Base-by-base conservation (phyloP, 2,113 vertebrate genomes). In the Pedionomus torquatus region DNA sequence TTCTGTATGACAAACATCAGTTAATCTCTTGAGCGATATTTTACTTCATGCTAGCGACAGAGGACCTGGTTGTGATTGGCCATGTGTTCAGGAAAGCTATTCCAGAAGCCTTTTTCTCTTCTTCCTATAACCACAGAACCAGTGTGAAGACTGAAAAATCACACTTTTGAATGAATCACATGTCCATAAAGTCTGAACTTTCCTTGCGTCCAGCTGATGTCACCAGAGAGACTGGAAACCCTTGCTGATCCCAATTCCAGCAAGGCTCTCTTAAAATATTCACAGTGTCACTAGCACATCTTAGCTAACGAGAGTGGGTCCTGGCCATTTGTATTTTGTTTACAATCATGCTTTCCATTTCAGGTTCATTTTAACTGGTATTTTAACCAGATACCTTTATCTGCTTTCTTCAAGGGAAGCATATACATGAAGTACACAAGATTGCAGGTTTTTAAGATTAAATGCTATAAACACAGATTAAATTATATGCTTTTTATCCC, bases 401-500 rank as follows among this genome's bases (percentile, higher is more conserved):
- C 93, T 90, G 66, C 87, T 91, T 87, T 89, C 75, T 87, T 83
- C 75, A 58, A 87, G 87, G 87, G 79, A 88, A 95, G 61, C 1
- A 88, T 87, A 83, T 63, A 85, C 70, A 92, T 54, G 35, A 91
- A 95, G 81, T 83, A 91, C 58, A 5, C 49, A 91, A 91, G 7
- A 83, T 58, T 84, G 46, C 41, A 87, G 49, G 57, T 17, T 49
- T 95, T 93, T 66, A 93, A 93, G 82, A 91, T 96, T 76, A 90
- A 96, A 90, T 51, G 71, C 70, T 80, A 83, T 81, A 94, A 95
- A 95, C 44, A 95, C 30, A 69, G 94, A 94, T 91, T 83, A 77
- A 95, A 93, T 94, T 93, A 92, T 82, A 69, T 55, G 66, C 7
- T 58, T 71, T 80, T 95, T 70, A 88, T 83, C 93, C 49, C 52